These are phyloP conservation scores for Drosophila flavopinicola DNA, from an alignment of 2,888 invertebrate genomes.

Conservation along the genomic window DNA sequence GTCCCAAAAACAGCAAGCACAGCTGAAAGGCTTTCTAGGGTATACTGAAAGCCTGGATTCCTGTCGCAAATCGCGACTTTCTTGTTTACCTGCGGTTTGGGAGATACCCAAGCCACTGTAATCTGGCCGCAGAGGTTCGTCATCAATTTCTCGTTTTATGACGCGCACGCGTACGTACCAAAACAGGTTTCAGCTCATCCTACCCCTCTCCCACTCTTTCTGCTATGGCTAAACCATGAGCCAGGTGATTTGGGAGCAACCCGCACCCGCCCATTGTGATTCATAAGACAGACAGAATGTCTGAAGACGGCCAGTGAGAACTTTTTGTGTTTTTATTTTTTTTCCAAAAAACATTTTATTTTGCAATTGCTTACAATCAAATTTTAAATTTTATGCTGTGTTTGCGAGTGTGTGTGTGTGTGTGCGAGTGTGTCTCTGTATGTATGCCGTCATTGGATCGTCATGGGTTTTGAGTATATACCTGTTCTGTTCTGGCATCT, in stretches of 20 bases:
- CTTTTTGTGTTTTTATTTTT: constrained; percentile 35
- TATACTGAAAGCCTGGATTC: constrained; percentile 15
- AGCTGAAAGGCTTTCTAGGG: constrained; percentile 8
- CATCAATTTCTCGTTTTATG: constrained; percentile 49
- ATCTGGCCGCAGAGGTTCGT: constrained; percentile 41
- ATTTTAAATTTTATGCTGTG: constrained; percentile 22
- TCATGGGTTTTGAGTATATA: constrained; percentile 47
- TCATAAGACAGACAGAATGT: constrained; percentile 43
- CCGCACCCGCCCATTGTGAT: constrained; percentile 26
- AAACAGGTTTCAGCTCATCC: constrained; percentile 51
- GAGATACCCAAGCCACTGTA: constrained; percentile 53
- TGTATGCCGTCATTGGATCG: constrained; percentile 45
- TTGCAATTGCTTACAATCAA: constrained; percentile 47
- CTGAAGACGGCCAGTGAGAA: constrained; percentile 27
- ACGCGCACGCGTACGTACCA: constrained; percentile 40
- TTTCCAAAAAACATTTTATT: constrained; percentile 56
- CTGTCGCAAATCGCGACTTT: neutral
- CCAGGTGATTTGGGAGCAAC: constrained; percentile 27
- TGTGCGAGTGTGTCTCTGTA: constrained; percentile 14
- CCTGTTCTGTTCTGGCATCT: constrained; percentile 37
- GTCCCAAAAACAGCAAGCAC: neutral
- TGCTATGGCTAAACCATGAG: constrained; percentile 9
- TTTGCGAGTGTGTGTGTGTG: constrained; percentile 11
- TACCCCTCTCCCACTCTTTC: neutral
- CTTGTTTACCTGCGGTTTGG: constrained; percentile 57